phyloP scores from a whole-genome alignment of 2,888 invertebrate species.

The Chrysomela aeneicollis region DNA sequence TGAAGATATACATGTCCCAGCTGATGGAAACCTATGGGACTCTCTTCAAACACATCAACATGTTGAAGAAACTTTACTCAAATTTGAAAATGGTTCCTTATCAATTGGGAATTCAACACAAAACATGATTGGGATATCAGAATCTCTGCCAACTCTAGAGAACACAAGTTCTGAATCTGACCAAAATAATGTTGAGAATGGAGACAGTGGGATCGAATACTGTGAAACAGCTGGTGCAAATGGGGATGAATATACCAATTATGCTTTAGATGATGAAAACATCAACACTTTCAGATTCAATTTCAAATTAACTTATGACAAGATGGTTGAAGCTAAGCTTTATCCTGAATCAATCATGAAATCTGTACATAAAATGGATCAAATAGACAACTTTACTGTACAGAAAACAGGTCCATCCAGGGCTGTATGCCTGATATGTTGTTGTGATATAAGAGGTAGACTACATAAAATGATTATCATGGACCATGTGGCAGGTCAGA shows the following conservation, averaged over 20 bases:
- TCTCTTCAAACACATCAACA: conserved; percentile 46
- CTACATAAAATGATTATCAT: conserved; percentile 39
- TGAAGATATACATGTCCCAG: conserved; percentile 34
- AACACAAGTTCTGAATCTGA: conserved; percentile 9
- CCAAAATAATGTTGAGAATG: conserved; percentile 21
- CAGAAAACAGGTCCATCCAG: conserved; percentile 40
- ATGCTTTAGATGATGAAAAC: conserved; percentile 21
- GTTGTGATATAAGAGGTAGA: conserved; percentile 42
- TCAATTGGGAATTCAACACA: conserved; percentile 3
- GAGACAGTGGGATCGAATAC: conserved; percentile 39
- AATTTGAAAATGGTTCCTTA: conserved; percentile 30
- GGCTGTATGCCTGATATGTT: conserved; percentile 50
- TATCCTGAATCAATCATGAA: conserved; percentile 46
- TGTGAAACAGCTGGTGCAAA: conserved; percentile 25
- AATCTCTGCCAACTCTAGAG: background rate
- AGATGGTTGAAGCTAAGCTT: conserved; percentile 38
- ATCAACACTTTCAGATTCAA: conserved; percentile 48
- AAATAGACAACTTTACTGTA: conserved; percentile 42
- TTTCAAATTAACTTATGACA: conserved; percentile 43
- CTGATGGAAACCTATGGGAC: conserved; percentile 44
- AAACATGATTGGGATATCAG: background rate
- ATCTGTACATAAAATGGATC: conserved; percentile 42
- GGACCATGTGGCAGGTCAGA: conserved; percentile 48
- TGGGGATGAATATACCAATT: conserved; percentile 5
- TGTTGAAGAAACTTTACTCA: conserved; percentile 40